Conservation (phyloP, 92 coral and sea anemone species). For the Isaurus tuberculatus region DNA sequence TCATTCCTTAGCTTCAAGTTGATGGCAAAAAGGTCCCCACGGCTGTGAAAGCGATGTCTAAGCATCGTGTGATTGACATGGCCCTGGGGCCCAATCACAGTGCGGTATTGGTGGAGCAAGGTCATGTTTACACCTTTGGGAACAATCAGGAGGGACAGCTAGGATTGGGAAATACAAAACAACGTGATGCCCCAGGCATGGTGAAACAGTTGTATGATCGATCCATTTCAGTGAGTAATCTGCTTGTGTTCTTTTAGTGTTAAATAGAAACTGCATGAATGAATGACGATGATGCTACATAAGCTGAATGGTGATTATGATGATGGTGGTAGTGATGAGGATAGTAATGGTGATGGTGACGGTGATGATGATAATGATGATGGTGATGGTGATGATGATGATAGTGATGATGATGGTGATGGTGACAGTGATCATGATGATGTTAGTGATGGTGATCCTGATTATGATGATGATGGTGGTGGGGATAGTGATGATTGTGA, state of each 20-base stretch:
- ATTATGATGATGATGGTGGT: no score
- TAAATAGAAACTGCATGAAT: not conserved
- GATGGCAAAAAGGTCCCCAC: constrained; percentile 93
- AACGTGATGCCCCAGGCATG: constrained; percentile 90
- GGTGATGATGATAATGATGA: no score
- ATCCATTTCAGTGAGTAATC: constrained; percentile 72
- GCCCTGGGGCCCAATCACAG: constrained; percentile 94
- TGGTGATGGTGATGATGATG: no score
- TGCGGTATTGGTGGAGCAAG: constrained; percentile 94
- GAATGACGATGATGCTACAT: not conserved
- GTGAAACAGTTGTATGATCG: constrained; percentile 88
- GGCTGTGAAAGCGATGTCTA: constrained; percentile 91
- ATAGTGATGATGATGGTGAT: no score
- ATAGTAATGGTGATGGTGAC: no score
- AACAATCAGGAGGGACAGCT: constrained; percentile 89
- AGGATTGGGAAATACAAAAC: constrained; percentile 90
- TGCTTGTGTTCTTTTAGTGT: not conserved
- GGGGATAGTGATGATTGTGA: no score
- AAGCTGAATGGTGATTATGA: not conserved
- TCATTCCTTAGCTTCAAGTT: constrained; percentile 76
- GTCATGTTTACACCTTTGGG: constrained; percentile 97
- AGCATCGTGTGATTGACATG: constrained; percentile 91
- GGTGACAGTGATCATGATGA: no score
- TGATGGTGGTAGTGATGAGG: no score
- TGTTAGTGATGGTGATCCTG: no score